phyloP scores from a whole-genome alignment of 2,797 vertebrate species.

The Chiloscyllium punctatum region DNA sequence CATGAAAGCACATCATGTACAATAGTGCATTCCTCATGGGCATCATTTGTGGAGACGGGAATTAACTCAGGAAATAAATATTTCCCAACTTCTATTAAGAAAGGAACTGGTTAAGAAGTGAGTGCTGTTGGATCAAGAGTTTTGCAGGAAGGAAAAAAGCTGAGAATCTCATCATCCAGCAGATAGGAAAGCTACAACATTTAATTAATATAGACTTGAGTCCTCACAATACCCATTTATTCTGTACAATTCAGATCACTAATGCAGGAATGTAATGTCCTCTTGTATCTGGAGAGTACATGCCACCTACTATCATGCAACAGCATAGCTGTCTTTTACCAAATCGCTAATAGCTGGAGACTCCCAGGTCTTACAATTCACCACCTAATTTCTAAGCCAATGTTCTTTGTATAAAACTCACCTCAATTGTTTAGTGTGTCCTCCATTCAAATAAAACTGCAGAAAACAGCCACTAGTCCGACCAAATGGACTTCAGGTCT shows the following conservation, averaged over 20 bases:
- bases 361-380: background rate
- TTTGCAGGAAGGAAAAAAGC: background rate
- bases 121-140: background rate
- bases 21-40: background rate
- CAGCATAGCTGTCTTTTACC: background rate
- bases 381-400: background rate
- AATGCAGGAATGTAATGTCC: background rate
- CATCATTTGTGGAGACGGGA: background rate
- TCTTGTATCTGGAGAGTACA: background rate
- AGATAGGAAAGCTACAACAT: background rate
- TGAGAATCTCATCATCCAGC: background rate
- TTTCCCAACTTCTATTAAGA: background rate
- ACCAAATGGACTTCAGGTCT: background rate
- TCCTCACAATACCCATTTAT: background rate
- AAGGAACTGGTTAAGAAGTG: background rate
- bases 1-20: background rate
- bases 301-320: background rate
- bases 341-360: background rate
- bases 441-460: background rate
- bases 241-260: background rate
- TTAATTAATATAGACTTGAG: background rate
- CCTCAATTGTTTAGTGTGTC: background rate
- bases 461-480: background rate
- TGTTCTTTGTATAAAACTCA: background rate
- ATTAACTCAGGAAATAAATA: slow-evolving; percentile 25